phyloP scores from a whole-genome alignment of 2,888 invertebrate genomes.

The Aethes cnicana region DNA sequence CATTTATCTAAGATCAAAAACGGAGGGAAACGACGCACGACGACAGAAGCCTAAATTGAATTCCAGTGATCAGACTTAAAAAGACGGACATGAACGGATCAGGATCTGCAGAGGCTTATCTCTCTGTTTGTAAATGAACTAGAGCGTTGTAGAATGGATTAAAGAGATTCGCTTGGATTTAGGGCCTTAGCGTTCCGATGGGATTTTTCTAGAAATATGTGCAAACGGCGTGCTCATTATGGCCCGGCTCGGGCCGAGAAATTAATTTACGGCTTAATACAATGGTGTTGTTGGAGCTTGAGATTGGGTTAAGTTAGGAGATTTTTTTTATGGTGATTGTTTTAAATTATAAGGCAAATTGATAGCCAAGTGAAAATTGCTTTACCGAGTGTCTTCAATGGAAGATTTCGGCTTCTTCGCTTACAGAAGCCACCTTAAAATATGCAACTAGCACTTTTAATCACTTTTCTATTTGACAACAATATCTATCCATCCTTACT shows the following conservation, averaged over 20 bases:
- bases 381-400: too few relatives aligned
- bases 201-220: conserved; percentile 47
- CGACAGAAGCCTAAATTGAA: conserved; percentile 26
- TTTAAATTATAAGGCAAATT: too few relatives aligned
- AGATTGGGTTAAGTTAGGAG: conserved; percentile 32
- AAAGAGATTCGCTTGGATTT: conserved; percentile 45
- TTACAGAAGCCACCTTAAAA: too few relatives aligned
- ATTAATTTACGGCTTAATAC: conserved; percentile 72
- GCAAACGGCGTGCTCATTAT: conserved; percentile 59
- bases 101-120: conserved; percentile 52
- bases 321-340: too few relatives aligned
- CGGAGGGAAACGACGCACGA: conserved; percentile 1
- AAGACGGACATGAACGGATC: conserved; percentile 52
- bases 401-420: too few relatives aligned
- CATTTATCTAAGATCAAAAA: conserved; percentile 8
- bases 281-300: conserved; percentile 42
- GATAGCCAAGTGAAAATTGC: too few relatives aligned
- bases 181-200: conserved; percentile 10
- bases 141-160: conserved; percentile 55
- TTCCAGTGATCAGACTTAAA: conserved; percentile 32
- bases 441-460: too few relatives aligned
- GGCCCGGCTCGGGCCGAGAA: conserved; percentile 42
- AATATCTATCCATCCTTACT: too few relatives aligned
- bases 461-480: too few relatives aligned
- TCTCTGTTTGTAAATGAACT: conserved; percentile 59